Evolutionary conservation across 2,113 vertebrate species (phyloP).

Genomic region (Loxodonta africana): DNA sequence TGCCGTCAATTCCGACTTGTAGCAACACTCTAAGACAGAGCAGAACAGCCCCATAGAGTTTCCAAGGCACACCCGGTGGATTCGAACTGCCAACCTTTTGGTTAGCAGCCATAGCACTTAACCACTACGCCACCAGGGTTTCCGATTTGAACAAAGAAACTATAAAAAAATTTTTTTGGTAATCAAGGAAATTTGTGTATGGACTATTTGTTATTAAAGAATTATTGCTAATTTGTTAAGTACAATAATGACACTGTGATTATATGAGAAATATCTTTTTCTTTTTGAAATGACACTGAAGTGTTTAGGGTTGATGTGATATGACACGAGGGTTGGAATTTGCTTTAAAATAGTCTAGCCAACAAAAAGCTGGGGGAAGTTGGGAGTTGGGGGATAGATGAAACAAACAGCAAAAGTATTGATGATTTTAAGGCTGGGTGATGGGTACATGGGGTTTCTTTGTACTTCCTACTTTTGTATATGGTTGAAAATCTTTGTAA

Average conservation of each 20-base stretch:
- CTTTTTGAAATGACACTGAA: slow-evolving; percentile 10
- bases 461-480: background rate
- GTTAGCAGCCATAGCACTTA: too few relatives aligned
- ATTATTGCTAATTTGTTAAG: background rate
- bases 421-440: background rate
- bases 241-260: background rate
- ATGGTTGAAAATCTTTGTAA: background rate
- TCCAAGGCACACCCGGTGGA: too few relatives aligned
- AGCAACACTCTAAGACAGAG: too few relatives aligned
- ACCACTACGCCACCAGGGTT: too few relatives aligned
- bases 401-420: background rate
- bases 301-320: background rate
- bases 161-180: background rate
- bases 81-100: too few relatives aligned
- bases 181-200: slow-evolving; percentile 32
- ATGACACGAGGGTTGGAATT: too few relatives aligned
- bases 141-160: too few relatives aligned
- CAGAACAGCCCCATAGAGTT: too few relatives aligned
- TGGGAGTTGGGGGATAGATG: background rate
- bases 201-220: background rate
- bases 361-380: background rate
- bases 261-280: background rate
- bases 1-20: too few relatives aligned
- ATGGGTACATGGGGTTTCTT: background rate
- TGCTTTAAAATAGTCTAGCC: background rate